Base-by-base conservation (phyloP, 2,797 vertebrate genomes). In the Typhlichthys subterraneus region DNA sequence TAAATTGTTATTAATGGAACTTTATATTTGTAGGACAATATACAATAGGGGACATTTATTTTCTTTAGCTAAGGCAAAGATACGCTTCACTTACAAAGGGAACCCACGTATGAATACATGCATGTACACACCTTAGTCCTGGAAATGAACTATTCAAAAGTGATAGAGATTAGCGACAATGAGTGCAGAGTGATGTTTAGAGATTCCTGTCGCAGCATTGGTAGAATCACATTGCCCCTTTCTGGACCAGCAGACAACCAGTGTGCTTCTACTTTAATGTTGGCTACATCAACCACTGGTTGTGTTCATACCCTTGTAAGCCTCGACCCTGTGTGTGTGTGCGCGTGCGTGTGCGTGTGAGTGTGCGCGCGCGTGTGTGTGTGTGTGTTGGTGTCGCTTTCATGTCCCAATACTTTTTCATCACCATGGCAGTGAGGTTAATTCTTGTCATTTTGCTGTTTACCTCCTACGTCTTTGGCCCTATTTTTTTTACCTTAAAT, bases 181-280 rank as follows among this genome's bases (percentile, higher is more conserved):
- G 82, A 74, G 85, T 75, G 84, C 45, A 69, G 84, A 85, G 87
- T 63, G 87, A 87, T 64, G 82, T 84, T 80, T 70, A 71, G 69
- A 69, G 87, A 89, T 89, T 90, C 80, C 88, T 89, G 88, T 73
- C 75, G 69, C 83, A 81, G 77, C 89, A 87, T 90, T 59, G 59
- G 86, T 88, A 87, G 89, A 90, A 90, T 80, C 86, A 87, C 85
- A 81, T 77, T 73, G 75, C 61, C 64, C 67, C 62, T 15, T 53
- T 47, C 70, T 59, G 62, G 62, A 45, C 2, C 46, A 68, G 49
- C 61, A 65, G 69, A 72, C 79, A 63, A 38, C 69, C 68, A 72
- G 64, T 85, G 88, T 88, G 87, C 79, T 91, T 87, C 87, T 88
- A 76, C 84, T 65, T 45, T 67, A 64, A 82, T 88, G 89, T 83